Conservation (phyloP, 2,113 vertebrate genomes). For the Nipponia nippon region DNA sequence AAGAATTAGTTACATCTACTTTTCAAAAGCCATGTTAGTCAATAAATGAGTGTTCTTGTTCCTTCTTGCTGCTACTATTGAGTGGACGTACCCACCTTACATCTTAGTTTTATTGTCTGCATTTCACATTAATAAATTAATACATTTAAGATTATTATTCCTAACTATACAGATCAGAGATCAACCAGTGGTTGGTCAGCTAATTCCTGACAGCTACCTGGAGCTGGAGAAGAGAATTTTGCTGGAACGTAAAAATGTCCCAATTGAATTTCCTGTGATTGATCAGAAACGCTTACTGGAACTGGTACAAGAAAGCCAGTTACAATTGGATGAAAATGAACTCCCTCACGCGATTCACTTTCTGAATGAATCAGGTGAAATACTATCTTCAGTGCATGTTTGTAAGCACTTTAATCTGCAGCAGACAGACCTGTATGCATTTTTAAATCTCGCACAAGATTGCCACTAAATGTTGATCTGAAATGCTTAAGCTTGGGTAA, state of each 20-base stretch:
- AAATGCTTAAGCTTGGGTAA: background rate
- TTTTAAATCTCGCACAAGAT: background rate
- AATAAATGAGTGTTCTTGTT: background rate
- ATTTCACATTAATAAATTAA: background rate
- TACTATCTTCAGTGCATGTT: background rate
- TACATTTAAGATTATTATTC: conserved; percentile 14
- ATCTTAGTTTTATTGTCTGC: background rate
- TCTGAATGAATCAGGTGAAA: conserved; percentile 90
- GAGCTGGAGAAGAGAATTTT: conserved; percentile 89
- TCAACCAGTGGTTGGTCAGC: conserved; percentile 92
- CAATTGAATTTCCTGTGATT: conserved; percentile 90
- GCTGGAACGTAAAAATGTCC: conserved; percentile 77
- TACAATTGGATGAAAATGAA: conserved; percentile 91
- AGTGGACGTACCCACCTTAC: background rate
- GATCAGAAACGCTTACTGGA: conserved; percentile 78
- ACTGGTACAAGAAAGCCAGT: conserved; percentile 85
- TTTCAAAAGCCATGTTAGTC: background rate
- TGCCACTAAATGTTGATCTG: background rate
- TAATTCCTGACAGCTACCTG: conserved; percentile 94
- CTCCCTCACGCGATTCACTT: conserved; percentile 91
- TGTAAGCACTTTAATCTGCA: background rate
- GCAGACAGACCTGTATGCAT: background rate
- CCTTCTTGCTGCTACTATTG: background rate
- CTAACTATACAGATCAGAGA: conserved; percentile 84
- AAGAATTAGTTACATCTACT: background rate